Evolutionary conservation across 1,140 invertebrate genomes (phyloP), one percentile per base, ranked within the genome.

Genomic region (Diachasmimorpha longicaudata): DNA sequence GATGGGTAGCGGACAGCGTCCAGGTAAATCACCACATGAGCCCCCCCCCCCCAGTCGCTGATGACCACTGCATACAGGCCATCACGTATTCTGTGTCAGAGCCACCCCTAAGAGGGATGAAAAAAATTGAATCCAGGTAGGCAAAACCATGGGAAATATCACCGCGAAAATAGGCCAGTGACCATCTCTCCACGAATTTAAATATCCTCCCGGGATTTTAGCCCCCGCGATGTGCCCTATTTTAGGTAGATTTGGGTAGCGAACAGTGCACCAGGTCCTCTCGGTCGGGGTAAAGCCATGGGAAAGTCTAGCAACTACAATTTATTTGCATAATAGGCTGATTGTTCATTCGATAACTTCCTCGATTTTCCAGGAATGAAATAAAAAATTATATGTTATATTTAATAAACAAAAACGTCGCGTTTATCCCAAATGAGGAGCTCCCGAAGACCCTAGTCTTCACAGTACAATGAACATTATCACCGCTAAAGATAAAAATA

Each of bases 1-100:
- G 58, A 48, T 68, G 72, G 70, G 70, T 66, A 44, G 75, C 63
- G 74, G 76, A 75, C 76, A 77, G 23, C 68, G 76, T 77, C 76
- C 78, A 79, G 78, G 78, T 79, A 79, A 74, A n/a, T 31, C 58
- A 6, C 58, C 58, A 11, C 19, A 19, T 46, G 58, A 19, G 58
- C 58, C 31, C 66, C 58, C 58, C 31, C 66, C 58, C 25, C 14
- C 44, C 31, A 52, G 55, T 67, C 71, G 36, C 44, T 75, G 74
- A 31, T 63, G 66, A 75, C 68, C 39, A 67, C 14, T 42, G 58
- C 13, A 58, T 16, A 58, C 52, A 58, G n/a, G n/a, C 44, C 44
- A 46, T 46, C 44, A 6, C 6, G 11, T 46, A 46, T 14, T 14
- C 19, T 52, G 19, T 52, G 19, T 19, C 2, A 52, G 48, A 42